A percentile compares a stretch with the other conserved stretches of the same genome.
Evolutionary conservation across 2,113 vertebrate genomes (phyloP).

Genomic region (Lepisosteus oculatus): DNA sequence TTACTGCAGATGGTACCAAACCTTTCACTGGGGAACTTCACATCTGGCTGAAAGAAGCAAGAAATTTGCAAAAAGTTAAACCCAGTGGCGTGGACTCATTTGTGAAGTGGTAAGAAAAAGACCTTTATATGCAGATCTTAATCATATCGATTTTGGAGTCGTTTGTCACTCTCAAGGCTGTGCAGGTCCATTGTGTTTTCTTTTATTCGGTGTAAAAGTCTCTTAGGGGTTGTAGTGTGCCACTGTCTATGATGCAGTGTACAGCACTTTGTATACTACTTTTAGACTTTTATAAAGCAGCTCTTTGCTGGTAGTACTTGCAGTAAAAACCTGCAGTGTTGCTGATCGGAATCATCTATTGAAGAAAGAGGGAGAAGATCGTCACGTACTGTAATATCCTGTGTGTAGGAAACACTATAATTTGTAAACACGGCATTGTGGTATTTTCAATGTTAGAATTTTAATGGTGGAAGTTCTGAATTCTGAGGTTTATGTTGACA

Average conservation of each 20-base stretch:
- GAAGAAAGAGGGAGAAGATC: background rate
- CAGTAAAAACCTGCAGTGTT: background rate
- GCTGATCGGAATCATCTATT: background rate
- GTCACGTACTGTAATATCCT: no score
- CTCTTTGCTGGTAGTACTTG: background rate
- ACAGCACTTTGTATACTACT: constrained; percentile 5
- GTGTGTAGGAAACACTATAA: no score
- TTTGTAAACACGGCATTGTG: no score
- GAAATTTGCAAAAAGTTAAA: constrained; percentile 31
- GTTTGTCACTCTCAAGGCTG: constrained; percentile 19
- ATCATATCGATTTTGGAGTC: constrained; percentile 35
- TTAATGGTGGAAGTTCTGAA: no score
- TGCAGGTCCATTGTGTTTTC: constrained; percentile 24
- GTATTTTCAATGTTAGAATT: no score
- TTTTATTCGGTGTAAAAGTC: constrained; percentile 13
- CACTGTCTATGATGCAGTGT: constrained; percentile 6
- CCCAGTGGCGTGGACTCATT: constrained; percentile 37
- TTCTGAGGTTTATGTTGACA: no score
- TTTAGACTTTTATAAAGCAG: no score
- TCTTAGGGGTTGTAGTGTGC: background rate
- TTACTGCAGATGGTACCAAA: constrained; percentile 28
- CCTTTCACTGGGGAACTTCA: constrained; percentile 32
- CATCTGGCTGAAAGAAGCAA: constrained; percentile 42
- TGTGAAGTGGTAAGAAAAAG: constrained; percentile 37
- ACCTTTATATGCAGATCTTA: background rate